Base-by-base conservation (phyloP, 30 jellyfish, hydroid and myxozoan species). In the Chrysaora quinquecirrha region DNA sequence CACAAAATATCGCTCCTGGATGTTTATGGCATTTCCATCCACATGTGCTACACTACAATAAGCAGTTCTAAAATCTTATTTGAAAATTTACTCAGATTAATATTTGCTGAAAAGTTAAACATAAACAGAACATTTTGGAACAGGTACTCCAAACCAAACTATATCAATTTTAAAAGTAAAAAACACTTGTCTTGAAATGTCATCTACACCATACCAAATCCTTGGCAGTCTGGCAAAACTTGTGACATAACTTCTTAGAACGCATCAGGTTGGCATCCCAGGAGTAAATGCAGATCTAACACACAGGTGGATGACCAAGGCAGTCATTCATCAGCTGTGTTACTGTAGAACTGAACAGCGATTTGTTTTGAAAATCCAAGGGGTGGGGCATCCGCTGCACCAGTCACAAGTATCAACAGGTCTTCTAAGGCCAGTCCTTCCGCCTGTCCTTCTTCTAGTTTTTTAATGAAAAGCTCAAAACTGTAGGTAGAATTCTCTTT, bases 261-360 rank as follows among this genome's bases (percentile, higher is more conserved):
- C 30, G 49, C 81, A 12, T 69, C 81, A 31, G 81, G 81, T 69
- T 32, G 65, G 65, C 81, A 69, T 69, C 65, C 65, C 20, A 32
- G 49, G 65, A 65, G 81, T 69, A 69, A 69, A 69, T 69, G 81
- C 65, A 69, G 81, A 64, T 69, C 81, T 48, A 69, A 1, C 0
- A 65, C 81, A 69, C 81, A 69, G 0, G 81, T 69, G 33, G 66
- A 69, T 69, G 81, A 69, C 81, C 81, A 69, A 24, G 81, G 81
- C 65, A 69, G 64, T 69, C 81, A 20, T 48, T 69, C 81, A 27
- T 34, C 34, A 1, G 64, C 52, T 69, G 30, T 69, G 66, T 69
- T 69, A 65, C 81, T 69, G 64, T 69, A 69, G 65, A 69, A 69
- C 20, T 69, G 32, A 69, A 69, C 81, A 1, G 81, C 34, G 34